A percentile compares a stretch with the other conserved stretches of the same genome.
Conservation (phyloP, 2,888 invertebrate genomes). For the Hedya salicella region DNA sequence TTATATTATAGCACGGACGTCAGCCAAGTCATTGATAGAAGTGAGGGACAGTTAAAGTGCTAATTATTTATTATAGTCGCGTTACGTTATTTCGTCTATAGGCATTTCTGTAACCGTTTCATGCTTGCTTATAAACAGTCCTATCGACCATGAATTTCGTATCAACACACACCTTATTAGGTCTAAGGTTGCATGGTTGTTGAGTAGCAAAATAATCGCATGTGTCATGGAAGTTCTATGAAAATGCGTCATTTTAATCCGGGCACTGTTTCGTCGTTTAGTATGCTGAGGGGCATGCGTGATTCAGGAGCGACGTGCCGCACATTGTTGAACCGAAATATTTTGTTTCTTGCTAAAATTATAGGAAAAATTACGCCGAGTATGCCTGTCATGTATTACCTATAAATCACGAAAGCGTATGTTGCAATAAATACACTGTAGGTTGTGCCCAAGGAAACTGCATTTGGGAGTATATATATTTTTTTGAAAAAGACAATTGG, state of each 20-base stretch:
- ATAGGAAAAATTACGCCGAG: not conserved
- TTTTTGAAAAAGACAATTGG: too few species aligned
- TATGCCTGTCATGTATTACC: too few species aligned
- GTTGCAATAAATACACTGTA: too few species aligned
- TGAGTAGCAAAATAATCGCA: not conserved
- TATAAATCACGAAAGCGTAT: too few species aligned
- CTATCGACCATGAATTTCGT: not conserved
- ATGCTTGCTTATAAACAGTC: not conserved
- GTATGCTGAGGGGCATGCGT: constrained; percentile 22
- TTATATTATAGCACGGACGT: too few species aligned
- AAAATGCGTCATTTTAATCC: not conserved
- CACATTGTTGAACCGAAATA: constrained; percentile 21
- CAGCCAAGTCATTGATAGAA: too few species aligned
- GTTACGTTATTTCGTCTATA: not conserved
- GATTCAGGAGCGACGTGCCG: constrained; percentile 16
- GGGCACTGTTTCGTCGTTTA: constrained; percentile 5
- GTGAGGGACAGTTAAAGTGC: too few species aligned
- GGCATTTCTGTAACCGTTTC: not conserved
- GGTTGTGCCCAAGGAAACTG: too few species aligned
- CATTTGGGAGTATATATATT: too few species aligned
- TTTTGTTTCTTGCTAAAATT: constrained; percentile 6
- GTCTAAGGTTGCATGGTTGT: not conserved
- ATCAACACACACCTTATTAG: not conserved
- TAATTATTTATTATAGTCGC: too few species aligned
- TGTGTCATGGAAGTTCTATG: not conserved